These are phyloP conservation scores for Hippopotamus amphibius DNA, from an alignment of 2,113 vertebrate species.

Conservation along the genomic window DNA sequence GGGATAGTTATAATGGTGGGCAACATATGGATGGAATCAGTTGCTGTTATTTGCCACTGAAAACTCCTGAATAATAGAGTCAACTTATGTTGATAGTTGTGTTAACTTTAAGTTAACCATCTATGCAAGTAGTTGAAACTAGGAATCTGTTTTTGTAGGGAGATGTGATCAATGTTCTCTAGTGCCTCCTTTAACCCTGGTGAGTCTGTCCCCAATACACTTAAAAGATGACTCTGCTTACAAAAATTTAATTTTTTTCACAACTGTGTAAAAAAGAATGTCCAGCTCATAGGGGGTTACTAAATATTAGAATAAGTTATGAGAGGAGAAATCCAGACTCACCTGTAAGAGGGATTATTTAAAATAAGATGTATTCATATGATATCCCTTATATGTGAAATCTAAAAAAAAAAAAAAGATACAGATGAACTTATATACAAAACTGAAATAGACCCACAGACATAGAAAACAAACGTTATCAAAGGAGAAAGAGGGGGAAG, in stretches of 20 bases:
- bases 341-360: background rate
- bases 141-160: background rate
- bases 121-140: conserved; percentile 5
- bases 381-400: background rate
- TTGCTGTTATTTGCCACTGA: background rate
- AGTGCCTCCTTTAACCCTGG: background rate
- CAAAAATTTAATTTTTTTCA: background rate
- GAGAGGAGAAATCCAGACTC: background rate
- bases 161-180: background rate
- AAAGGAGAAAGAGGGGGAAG: background rate
- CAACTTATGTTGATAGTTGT: background rate
- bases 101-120: background rate
- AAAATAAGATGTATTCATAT: background rate
- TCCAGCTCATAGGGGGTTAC: background rate
- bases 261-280: background rate
- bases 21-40: background rate
- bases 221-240: background rate
- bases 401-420: background rate
- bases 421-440: background rate
- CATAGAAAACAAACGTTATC: background rate
- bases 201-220: background rate
- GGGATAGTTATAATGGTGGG: background rate
- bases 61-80: background rate
- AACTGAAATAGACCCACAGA: background rate
- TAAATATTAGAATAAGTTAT: background rate